Percentiles rank a stretch among this genome's conserved stretches.
Evolutionary conservation across 1,140 invertebrate genomes (phyloP).

Genomic region (Euura saliciscinereae): DNA sequence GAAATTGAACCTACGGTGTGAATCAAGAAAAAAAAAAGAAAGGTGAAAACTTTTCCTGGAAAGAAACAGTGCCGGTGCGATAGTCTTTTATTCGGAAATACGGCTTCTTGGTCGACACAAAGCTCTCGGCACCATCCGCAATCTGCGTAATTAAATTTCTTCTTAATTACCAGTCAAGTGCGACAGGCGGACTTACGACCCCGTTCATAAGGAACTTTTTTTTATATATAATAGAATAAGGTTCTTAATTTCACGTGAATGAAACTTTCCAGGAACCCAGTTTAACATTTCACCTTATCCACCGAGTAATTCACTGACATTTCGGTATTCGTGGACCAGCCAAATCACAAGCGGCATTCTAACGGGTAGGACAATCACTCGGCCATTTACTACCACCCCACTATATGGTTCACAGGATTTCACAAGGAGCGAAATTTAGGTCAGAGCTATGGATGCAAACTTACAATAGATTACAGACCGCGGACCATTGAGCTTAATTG

Average conservation of each 20-base stretch:
- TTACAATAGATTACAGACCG: background rate
- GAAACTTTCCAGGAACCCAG: no score
- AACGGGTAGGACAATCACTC: background rate
- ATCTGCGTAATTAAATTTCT: conserved; percentile 2
- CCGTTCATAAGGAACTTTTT: no score
- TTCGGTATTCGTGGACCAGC: no score
- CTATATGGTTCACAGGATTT: background rate
- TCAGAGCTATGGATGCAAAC: background rate
- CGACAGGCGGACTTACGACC: background rate
- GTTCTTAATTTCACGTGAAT: no score
- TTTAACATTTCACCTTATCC: no score
- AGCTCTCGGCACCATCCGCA: background rate
- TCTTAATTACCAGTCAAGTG: background rate
- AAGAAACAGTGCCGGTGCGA: no score
- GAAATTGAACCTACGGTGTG: no score
- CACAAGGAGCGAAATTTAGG: background rate
- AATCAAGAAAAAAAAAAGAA: no score
- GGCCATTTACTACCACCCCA: background rate
- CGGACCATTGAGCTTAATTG: background rate
- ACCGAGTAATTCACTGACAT: no score
- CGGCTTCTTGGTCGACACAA: background rate
- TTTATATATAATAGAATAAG: no score
- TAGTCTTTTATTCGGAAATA: background rate
- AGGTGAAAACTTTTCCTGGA: no score
- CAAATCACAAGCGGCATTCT: background rate